Conservation (phyloP, 2,888 invertebrate genomes). For the Heterodera filipjevi region DNA sequence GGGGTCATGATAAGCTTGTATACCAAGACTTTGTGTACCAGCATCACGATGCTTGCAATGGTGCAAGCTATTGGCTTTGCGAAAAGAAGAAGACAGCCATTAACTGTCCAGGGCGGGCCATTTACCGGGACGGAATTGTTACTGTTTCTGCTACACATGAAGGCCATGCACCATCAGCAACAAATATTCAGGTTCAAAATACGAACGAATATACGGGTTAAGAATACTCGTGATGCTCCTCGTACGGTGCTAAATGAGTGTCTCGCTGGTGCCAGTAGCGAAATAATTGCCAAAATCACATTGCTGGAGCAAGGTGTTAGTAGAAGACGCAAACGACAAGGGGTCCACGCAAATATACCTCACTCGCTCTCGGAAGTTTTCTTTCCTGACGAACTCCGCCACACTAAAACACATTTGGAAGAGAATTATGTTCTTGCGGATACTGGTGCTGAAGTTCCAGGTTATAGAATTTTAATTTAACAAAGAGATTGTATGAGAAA, state of each 20-base stretch:
- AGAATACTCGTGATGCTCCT: not conserved
- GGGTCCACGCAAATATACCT: constrained; percentile 5
- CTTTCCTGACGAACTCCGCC: constrained; percentile 11
- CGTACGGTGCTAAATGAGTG: not conserved
- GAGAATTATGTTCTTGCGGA: constrained; percentile 22
- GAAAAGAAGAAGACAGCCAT: constrained; percentile 10
- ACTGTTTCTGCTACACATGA: not conserved
- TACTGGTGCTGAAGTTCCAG: constrained; percentile 9
- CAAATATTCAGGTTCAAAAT: not conserved
- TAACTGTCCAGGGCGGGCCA: constrained; percentile 19
- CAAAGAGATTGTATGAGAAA: no score
- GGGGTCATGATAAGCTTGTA: constrained; percentile 7
- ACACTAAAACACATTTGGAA: constrained; percentile 2
- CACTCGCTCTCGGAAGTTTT: constrained; percentile 16
- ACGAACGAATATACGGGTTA: not conserved
- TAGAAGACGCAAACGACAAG: constrained; percentile 12
- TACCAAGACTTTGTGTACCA: constrained; percentile 19
- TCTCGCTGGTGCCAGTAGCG: not conserved
- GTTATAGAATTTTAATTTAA: no score
- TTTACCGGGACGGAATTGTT: not conserved
- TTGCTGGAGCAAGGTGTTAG: constrained; percentile 12
- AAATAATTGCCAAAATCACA: constrained; percentile 14
- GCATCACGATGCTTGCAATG: not conserved
- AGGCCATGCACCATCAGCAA: constrained; percentile 11
- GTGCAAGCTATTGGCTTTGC: constrained; percentile 11